Conservation (phyloP, 2,888 invertebrate species). For the Hermodice carunculata region DNA sequence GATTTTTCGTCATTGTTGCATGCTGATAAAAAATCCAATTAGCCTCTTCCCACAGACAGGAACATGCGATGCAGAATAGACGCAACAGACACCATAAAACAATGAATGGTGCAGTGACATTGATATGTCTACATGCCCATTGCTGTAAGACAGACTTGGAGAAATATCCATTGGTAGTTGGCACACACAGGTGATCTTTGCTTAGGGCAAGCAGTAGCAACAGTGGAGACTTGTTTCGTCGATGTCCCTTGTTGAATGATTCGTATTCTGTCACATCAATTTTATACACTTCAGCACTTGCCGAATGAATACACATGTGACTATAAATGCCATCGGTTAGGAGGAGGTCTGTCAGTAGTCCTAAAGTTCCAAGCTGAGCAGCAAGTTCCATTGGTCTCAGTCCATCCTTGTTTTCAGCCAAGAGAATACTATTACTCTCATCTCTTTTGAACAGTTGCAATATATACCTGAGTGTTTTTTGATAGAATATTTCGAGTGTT, state of each 20-base stretch:
- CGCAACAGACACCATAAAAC: neutral
- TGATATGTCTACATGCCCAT: neutral
- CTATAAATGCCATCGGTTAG: neutral
- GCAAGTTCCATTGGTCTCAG: slow-evolving; percentile 9
- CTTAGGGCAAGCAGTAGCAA: neutral
- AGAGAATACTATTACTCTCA: neutral
- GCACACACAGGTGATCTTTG: neutral
- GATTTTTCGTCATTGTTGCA: too few species aligned
- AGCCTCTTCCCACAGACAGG: too few species aligned
- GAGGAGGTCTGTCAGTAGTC: neutral
- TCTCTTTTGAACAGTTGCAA: neutral
- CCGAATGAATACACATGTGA: neutral
- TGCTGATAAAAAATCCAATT: too few species aligned
- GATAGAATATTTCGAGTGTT: neutral
- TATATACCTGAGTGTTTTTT: neutral
- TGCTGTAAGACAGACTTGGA: neutral
- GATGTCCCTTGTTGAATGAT: neutral
- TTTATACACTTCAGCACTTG: neutral
- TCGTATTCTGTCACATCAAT: slow-evolving; percentile 11
- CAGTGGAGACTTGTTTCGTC: neutral
- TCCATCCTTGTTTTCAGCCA: neutral
- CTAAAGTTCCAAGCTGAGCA: neutral
- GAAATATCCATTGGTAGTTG: neutral
- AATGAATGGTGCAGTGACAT: neutral
- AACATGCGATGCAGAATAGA: neutral